These are phyloP conservation scores for Maconellicoccus hirsutus DNA, from an alignment of 1,140 invertebrate genomes.

Conservation along the genomic window DNA sequence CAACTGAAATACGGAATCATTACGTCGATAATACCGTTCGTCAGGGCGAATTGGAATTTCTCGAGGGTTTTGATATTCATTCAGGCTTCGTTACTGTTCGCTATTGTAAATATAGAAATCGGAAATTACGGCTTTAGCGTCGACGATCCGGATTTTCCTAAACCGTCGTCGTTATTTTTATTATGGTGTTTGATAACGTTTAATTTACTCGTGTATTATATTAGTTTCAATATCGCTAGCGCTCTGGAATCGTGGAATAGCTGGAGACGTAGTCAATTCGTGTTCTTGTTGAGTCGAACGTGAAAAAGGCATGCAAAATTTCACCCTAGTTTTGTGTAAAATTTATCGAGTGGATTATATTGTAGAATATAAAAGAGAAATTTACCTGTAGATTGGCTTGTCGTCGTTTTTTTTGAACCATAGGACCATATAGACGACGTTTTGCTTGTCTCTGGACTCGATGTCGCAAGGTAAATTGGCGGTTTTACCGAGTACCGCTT, in stretches of 20 bases:
- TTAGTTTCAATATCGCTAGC: neutral
- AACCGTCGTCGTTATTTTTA: neutral
- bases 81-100: neutral
- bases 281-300: neutral
- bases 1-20: neutral
- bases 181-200: neutral
- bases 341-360: too few species aligned
- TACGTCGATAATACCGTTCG: neutral
- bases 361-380: too few species aligned
- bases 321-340: too few species aligned
- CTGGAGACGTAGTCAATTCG: neutral
- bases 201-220: slow-evolving; percentile 14
- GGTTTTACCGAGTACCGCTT: slow-evolving; percentile 63
- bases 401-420: slow-evolving; percentile 75
- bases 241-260: slow-evolving; percentile 4
- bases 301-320: neutral
- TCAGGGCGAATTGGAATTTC: neutral
- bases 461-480: slow-evolving; percentile 74
- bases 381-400: slow-evolving; percentile 77
- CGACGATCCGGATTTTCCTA: slow-evolving; percentile 13
- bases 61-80: neutral
- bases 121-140: neutral
- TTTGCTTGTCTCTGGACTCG: slow-evolving; percentile 58
- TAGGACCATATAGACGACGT: slow-evolving; percentile 76
- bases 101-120: neutral